A percentile compares a stretch with the other conserved stretches of the same genome.
These are phyloP conservation scores for Drosophila willistoni DNA, from an alignment of 1,140 invertebrate genomes.

Conservation along the genomic window DNA sequence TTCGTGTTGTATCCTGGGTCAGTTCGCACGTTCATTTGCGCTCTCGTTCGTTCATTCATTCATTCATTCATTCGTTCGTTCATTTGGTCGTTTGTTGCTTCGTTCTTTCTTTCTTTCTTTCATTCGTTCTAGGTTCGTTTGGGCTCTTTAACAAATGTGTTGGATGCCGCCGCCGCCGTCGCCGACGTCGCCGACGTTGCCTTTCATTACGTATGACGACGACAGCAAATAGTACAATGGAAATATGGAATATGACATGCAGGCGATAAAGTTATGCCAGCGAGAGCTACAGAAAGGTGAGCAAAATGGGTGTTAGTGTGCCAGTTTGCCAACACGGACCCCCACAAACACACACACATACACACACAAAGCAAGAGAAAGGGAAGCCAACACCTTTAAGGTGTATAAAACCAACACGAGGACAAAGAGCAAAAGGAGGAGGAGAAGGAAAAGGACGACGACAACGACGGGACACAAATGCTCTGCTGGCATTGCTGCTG, in stretches of 20 bases:
- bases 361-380: conserved; percentile 6
- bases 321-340: conserved; percentile 46
- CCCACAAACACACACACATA: conserved; percentile 26
- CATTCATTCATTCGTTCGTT: conserved; percentile 72
- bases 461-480: conserved; percentile 59
- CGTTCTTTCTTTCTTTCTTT: conserved; percentile 56
- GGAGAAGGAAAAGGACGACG: neutral
- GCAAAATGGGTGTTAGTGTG: conserved; percentile 63
- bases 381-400: conserved; percentile 42
- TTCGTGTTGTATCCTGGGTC: conserved; percentile 49
- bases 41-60: conserved; percentile 67
- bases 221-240: conserved; percentile 78
- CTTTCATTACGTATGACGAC: conserved; percentile 79
- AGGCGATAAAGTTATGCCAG: conserved; percentile 78
- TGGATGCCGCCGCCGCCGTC: conserved; percentile 31
- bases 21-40: conserved; percentile 76
- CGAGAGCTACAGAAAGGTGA: conserved; percentile 54
- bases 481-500: conserved; percentile 45
- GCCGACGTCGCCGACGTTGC: conserved; percentile 53
- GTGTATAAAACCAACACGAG: neutral
- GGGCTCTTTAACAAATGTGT: conserved; percentile 74
- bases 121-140: conserved; percentile 59
- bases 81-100: conserved; percentile 18
- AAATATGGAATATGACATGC: conserved; percentile 77
- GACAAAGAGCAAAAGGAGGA: no score